phyloP scores from a whole-genome alignment of 2,888 invertebrate genomes.

The Molorchus minor region DNA sequence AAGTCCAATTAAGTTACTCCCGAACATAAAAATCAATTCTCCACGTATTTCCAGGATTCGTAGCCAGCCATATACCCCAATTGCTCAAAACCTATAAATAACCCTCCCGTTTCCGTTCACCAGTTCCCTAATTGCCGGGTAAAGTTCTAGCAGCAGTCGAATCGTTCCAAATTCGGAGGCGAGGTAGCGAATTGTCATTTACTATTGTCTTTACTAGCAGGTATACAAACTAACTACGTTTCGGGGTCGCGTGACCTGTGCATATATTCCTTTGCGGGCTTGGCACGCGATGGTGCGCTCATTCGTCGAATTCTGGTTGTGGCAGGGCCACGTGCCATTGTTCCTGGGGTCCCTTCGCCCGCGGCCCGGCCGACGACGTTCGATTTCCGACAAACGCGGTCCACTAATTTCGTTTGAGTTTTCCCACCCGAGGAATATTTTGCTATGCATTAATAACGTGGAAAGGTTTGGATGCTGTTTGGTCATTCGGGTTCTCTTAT shows the following conservation, averaged over 20 bases:
- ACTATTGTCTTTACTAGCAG: conserved; percentile 24
- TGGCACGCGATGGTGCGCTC: conserved; percentile 57
- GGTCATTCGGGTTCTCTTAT: too few species aligned
- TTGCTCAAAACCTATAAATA: not conserved
- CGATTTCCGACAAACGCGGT: conserved; percentile 11
- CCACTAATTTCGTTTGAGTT: not conserved
- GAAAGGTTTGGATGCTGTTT: too few species aligned
- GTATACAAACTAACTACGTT: conserved; percentile 56
- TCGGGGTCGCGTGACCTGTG: conserved; percentile 57
- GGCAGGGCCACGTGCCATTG: conserved; percentile 33
- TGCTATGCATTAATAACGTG: too few species aligned
- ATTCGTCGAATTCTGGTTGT: conserved; percentile 59
- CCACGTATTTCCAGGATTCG: too few species aligned
- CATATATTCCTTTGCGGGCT: conserved; percentile 54
- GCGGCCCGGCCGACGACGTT: conserved; percentile 5
- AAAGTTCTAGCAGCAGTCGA: not conserved
- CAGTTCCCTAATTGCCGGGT: conserved; percentile 7
- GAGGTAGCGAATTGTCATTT: conserved; percentile 26
- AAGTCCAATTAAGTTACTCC: too few species aligned
- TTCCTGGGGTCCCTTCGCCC: conserved; percentile 12
- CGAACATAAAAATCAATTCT: too few species aligned
- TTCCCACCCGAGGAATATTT: not conserved
- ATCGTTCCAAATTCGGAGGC: conserved; percentile 14
- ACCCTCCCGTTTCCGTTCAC: not conserved
- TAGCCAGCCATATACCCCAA: too few species aligned